Base-by-base conservation (phyloP, 1,140 invertebrate species). In the Saccostrea glomerata region DNA sequence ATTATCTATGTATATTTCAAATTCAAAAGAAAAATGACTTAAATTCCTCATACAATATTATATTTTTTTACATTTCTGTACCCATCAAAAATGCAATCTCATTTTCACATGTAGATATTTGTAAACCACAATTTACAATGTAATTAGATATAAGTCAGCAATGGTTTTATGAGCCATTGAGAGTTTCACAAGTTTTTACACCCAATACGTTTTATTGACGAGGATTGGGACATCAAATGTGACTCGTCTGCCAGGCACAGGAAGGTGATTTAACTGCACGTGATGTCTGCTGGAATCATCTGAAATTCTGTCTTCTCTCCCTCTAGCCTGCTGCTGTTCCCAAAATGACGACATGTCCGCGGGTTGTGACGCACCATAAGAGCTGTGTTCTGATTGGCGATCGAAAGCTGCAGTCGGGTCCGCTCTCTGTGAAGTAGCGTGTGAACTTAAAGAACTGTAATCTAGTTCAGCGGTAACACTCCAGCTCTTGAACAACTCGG, bases 141-240 rank as follows among this genome's bases (percentile, higher is more conserved):
- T 47, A 5, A 47, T 47, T 47, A 47, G 9, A 47, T 47, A 36
- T 47, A 9, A 47, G 47, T 47, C 47, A 47, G 47, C 47, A 47
- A 47, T 47, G 47, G 47, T 47, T 47, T 47, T 47, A 5, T 47
- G 47, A 6, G 47, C 47, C 9, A 47, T 9, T 47, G 5, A 9
- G 47, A 47, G 47, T 9, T 47, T 47, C 58, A 20, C 58, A 63
- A 20, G 4, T 84, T 70, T 17, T 84, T n/a, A 90, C 9, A 90
- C 89, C 89, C 89, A 90, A 20, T 90, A 90, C 15, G 87, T 90
- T 60, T 90, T 90, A 54, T 87, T 85, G 7, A 88, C 87, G 13
- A 90, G 86, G 12, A 90, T 86, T 13, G 89, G 89, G 2, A 86
- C 86, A 20, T 87, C 70, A 88, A 90, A 90, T 25, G 36, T 70